Evolutionary conservation across 2,113 vertebrate genomes (phyloP).

Genomic region (Chionomys nivalis): DNA sequence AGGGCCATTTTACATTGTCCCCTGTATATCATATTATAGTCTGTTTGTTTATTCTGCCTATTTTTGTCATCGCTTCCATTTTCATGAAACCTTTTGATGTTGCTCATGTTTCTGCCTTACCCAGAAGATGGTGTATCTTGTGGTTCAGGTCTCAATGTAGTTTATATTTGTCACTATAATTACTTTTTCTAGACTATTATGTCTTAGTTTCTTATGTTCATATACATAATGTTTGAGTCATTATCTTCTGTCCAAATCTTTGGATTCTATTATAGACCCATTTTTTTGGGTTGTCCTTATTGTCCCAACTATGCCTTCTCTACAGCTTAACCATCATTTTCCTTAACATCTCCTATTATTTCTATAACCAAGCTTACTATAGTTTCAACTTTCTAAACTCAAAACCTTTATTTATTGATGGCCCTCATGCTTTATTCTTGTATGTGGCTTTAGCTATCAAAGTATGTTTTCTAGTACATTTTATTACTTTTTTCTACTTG

Average conservation of each 20-base stretch:
- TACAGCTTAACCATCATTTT: slow-evolving; percentile 12
- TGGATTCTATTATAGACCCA: neutral
- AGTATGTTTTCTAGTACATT: neutral
- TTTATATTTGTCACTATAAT: neutral
- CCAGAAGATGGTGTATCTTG: neutral
- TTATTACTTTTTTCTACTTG: neutral
- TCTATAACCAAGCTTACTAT: neutral
- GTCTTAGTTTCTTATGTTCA: neutral
- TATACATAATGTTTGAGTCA: neutral
- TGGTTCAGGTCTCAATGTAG: neutral
- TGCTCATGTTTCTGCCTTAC: neutral
- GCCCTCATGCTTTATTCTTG: neutral
- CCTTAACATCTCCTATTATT: neutral
- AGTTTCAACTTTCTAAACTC: slow-evolving; percentile 10
- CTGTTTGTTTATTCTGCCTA: neutral
- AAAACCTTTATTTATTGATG: neutral
- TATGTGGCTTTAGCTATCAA: neutral
- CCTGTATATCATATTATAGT: neutral
- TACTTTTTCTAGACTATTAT: neutral
- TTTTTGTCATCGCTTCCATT: slow-evolving; percentile 24
- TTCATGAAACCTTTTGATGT: neutral
- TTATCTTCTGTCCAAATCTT: neutral
- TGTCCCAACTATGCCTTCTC: neutral
- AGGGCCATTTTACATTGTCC: neutral
- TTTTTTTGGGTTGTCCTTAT: slow-evolving; percentile 7